Base-by-base conservation (phyloP, 2,888 invertebrate species). In the Rosalia funebris region DNA sequence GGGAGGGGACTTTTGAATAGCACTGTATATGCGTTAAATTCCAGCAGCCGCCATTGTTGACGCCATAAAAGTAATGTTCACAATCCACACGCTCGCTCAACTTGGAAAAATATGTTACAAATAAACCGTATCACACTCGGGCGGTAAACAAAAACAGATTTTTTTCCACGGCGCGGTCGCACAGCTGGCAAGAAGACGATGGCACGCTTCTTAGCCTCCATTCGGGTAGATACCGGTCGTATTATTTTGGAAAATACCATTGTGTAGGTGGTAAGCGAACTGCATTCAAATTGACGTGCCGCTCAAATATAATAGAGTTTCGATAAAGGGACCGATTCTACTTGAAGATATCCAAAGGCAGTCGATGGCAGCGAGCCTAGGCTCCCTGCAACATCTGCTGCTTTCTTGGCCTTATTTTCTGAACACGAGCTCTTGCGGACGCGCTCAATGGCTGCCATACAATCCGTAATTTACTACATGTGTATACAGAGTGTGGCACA, bases 141-240 rank as follows among this genome's bases (percentile, higher is more conserved):
- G 11, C 34, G 34, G 34, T 11, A 34, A 25, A 25, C 11, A 42
- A 42, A 19, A 48, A 48, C 39, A 16, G 12, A 48, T 36, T 54
- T 62, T 57, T 57, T 54, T 47, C 12, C 25, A 25, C 25, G 4
- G 4, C 3, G 7, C 25, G 4, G 34, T 12, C n/a, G 12, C 44
- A 37, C 61, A 61, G 61, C 61, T 61, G 61, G 47, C 50, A 34
- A 55, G 45, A 60, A 54, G 54, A 46, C 57, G 53, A 57, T 37
- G 56, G 62, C 62, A 62, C 62, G 52, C 58, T 62, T 59, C 62
- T 56, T 53, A 53, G 53, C 41, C 32, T 47, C 62, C 41, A 57
- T 56, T 62, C 50, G 50, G 54, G 45, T 52, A 54, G 48, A 59
- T 59, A 56, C 47, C 54, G 62, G 45, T 59, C 20, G 39, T 52